Evolutionary conservation across 2,113 vertebrate genomes (phyloP), one percentile per base, ranked within the genome.

Genomic region (Centropus bengalensis): DNA sequence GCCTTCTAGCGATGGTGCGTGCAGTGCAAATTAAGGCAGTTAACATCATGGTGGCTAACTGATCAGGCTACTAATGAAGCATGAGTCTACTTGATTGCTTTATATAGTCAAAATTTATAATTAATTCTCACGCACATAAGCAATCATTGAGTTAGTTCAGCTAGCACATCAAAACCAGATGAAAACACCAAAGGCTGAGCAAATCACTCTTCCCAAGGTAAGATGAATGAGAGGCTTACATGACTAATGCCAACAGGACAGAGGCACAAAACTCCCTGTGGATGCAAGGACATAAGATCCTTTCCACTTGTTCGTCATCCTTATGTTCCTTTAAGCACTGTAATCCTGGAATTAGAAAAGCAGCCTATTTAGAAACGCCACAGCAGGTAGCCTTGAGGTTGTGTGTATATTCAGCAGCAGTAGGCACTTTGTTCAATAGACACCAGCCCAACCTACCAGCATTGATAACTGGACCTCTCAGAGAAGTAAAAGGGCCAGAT

Each of bases 261-360:
- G 85, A 75, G 85, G 44, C 82, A 78, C 40, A 12, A 2, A 68
- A 33, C 88, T 95, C 94, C 90, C 91, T 21, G 88, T 51, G 82
- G 90, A 49, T 83, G 80, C 58, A 55, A 94, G 86, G 92, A 95
- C 80, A 26, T 66, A 78, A 96, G 94, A 96, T 93, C 86, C 96
- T 96, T 82, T 96, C 90, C 58, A 56, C 76, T 68, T 73, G 90
- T 36, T 90, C 91, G 58, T 95, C 95, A 93, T 77, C 66, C 69
- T 94, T 67, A 90, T 62, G 86, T 90, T 80, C 79, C 90, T 91
- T 91, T 73, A 93, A 90, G 93, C 63, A 2, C 87, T 71, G 68
- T 95, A 96, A 96, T 94, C 94, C 94, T 22, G 79, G 96, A 76
- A 93, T 95, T 96, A 92, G 93, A 91, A 82, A 36, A 91, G 71